Conservation (phyloP, 2,888 invertebrate genomes). For the Amiota mariae region DNA sequence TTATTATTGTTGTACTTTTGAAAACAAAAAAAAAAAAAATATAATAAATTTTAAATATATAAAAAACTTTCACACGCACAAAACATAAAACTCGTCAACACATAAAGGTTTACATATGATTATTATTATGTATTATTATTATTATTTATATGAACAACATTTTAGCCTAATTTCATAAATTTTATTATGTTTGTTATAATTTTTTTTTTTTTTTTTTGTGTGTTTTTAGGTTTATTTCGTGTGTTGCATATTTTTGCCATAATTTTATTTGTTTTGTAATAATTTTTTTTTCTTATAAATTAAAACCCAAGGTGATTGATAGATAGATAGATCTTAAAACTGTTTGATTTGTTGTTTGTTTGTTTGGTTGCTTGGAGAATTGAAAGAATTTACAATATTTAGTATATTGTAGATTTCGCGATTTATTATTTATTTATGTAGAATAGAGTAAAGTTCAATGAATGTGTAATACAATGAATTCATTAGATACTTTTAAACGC, state of each 20-base stretch:
- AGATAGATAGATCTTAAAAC: neutral
- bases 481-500: neutral
- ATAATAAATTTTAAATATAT: conserved; percentile 22
- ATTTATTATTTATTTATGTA: neutral
- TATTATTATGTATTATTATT: too few relatives aligned
- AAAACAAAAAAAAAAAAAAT: conserved; percentile 21
- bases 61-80: conserved; percentile 69
- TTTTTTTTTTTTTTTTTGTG: conserved; percentile 23
- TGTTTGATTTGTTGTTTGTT: neutral
- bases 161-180: conserved; percentile 16
- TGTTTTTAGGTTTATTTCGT: conserved; percentile 39
- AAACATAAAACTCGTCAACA: conserved; percentile 69
- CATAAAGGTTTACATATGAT: conserved; percentile 63
- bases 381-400: neutral
- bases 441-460: too few relatives aligned
- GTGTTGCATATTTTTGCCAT: conserved; percentile 34
- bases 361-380: conserved; percentile 10
- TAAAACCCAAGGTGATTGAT: neutral
- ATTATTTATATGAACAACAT: neutral
- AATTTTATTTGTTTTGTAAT: conserved; percentile 2
- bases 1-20: neutral
- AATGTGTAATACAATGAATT: too few relatives aligned
- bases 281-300: conserved; percentile 12
- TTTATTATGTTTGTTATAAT: conserved; percentile 31
- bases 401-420: neutral